These are phyloP conservation scores for Macropodus opercularis DNA, from an alignment of 2,797 vertebrate species.

Conservation along the genomic window DNA sequence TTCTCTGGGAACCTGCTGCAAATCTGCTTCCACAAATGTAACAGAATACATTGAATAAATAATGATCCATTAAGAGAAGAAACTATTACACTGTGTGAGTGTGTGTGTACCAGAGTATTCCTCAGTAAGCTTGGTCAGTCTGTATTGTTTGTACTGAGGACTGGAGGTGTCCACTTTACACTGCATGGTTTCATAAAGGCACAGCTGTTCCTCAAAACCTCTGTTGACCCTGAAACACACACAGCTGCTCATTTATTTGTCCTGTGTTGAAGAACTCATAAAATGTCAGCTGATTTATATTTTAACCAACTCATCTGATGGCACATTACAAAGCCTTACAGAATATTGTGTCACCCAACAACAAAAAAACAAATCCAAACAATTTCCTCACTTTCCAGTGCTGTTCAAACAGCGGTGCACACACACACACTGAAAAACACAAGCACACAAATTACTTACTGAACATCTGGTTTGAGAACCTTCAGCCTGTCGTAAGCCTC, in stretches of 20 bases:
- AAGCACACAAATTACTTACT: conserved; percentile 72
- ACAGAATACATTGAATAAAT: neutral
- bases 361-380: too few relatives aligned
- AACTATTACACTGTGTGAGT: conserved; percentile 1
- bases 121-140: conserved; percentile 86
- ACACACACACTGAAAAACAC: neutral
- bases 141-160: conserved; percentile 89
- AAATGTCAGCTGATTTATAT: too few relatives aligned
- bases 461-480: conserved; percentile 82
- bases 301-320: neutral
- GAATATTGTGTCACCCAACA: too few relatives aligned
- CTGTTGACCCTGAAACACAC: conserved; percentile 85
- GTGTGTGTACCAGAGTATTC: conserved; percentile 84
- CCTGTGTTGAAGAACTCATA: neutral
- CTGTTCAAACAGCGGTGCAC: neutral
- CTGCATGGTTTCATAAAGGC: conserved; percentile 88
- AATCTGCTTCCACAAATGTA: conserved; percentile 73
- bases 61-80: neutral
- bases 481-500: conserved; percentile 85
- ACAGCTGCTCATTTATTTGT: neutral
- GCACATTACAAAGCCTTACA: too few relatives aligned
- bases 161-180: conserved; percentile 84
- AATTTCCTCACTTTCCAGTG: too few relatives aligned
- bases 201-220: conserved; percentile 88
- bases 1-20: conserved; percentile 86